phyloP scores from a whole-genome alignment of 35 echinoderm and acorn worm genomes.

The Heliocidaris tuberculata region DNA sequence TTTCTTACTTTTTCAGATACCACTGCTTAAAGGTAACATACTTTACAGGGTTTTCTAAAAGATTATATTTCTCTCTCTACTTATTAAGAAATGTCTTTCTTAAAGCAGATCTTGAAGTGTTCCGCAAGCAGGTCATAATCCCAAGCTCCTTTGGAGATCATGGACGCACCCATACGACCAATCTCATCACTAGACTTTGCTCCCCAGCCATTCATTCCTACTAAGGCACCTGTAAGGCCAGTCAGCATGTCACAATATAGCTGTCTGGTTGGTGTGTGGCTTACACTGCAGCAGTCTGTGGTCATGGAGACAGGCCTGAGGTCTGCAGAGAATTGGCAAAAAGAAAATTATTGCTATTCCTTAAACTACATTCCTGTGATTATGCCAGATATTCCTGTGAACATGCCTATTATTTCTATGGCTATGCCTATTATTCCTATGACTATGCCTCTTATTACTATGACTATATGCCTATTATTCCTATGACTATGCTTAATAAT shows the following conservation, averaged over 20 bases:
- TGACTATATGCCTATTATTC: too few species aligned
- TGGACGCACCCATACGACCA: background rate
- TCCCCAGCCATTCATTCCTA: background rate
- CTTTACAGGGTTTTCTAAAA: too few species aligned
- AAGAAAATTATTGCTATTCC: background rate
- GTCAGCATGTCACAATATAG: background rate
- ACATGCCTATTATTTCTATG: too few species aligned
- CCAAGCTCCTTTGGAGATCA: background rate
- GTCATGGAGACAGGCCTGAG: background rate
- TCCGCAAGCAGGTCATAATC: background rate
- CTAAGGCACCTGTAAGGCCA: background rate
- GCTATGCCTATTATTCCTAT: too few species aligned
- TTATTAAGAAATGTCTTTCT: background rate
- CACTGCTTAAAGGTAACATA: too few species aligned
- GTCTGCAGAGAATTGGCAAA: background rate
- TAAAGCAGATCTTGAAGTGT: background rate
- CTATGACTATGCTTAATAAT: too few species aligned
- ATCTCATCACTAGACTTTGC: background rate
- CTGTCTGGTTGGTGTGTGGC: background rate
- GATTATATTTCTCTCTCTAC: too few species aligned
- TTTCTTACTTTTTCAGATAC: too few species aligned
- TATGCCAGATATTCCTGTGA: too few species aligned
- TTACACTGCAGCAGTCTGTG: background rate
- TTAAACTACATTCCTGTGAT: too few species aligned
- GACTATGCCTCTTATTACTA: too few species aligned